These are phyloP conservation scores for Sturnira hondurensis DNA, from an alignment of 2,113 vertebrate species.

Conservation along the genomic window DNA sequence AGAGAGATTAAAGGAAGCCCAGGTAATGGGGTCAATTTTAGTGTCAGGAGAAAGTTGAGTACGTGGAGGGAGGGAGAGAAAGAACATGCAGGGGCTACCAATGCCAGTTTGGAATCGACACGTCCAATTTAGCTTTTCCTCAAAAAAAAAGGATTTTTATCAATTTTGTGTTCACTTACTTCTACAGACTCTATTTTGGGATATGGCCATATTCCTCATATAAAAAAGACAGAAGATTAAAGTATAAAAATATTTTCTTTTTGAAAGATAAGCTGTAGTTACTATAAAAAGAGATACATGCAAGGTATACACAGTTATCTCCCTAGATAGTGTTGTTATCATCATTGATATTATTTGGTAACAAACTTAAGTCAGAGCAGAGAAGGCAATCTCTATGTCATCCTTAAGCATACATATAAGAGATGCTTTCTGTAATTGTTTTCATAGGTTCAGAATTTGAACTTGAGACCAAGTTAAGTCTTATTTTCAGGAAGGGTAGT, in stretches of 20 bases:
- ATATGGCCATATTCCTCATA: background rate
- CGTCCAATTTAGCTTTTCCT: background rate
- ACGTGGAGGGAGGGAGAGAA: background rate
- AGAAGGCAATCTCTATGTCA: background rate
- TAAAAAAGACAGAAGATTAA: background rate
- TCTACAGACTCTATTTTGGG: background rate
- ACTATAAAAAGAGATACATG: background rate
- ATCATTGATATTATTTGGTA: background rate
- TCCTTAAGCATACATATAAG: constrained; percentile 29
- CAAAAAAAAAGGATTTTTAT: constrained; percentile 23
- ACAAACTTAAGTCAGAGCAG: background rate
- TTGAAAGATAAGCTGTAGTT: background rate
- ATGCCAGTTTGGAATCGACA: background rate
- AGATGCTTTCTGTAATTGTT: constrained; percentile 63
- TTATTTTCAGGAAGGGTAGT: background rate
- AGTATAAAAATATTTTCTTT: background rate
- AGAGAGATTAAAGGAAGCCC: background rate
- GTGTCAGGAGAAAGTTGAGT: background rate
- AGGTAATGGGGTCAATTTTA: background rate
- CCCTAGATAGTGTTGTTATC: background rate
- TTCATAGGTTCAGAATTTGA: constrained; percentile 28
- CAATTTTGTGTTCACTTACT: background rate
- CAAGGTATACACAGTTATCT: background rate
- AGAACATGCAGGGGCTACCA: background rate
- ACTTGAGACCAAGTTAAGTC: background rate